Conservation (phyloP, 2,797 vertebrate genomes). For the Phalanger gymnotis region DNA sequence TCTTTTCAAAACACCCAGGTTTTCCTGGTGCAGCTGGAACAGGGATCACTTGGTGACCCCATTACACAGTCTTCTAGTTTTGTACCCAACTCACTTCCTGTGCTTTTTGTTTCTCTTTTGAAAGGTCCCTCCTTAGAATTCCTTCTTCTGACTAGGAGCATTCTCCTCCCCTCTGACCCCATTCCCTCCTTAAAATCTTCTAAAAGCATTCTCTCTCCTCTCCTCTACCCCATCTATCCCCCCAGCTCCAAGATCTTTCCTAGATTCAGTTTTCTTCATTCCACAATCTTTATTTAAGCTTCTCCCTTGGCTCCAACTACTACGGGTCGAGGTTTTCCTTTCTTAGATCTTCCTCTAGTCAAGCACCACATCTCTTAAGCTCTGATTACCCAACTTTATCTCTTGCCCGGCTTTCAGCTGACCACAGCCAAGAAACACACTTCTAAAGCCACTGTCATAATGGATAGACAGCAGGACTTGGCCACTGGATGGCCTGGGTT, state of each 20-base stretch:
- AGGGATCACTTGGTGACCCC: neutral
- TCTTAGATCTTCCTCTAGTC: neutral
- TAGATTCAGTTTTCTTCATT: neutral
- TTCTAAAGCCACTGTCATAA: neutral
- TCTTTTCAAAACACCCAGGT: neutral
- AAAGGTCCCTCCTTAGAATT: conserved; percentile 2
- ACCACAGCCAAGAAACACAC: rapidly evolving
- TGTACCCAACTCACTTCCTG: neutral
- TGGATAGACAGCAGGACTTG: neutral
- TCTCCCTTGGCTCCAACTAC: neutral
- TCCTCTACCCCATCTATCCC: neutral
- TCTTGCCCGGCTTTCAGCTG: neutral
- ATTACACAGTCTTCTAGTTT: neutral
- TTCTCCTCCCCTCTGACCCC: no score
- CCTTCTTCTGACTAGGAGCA: neutral
- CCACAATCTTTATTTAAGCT: neutral
- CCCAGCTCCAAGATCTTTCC: neutral
- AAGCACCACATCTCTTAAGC: neutral
- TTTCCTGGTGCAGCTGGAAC: neutral
- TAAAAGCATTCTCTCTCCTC: neutral
- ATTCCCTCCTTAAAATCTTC: no score
- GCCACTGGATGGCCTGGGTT: neutral
- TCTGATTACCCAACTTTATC: no score
- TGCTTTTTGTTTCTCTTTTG: conserved; percentile 24
- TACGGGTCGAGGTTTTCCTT: neutral